Evolutionary conservation across 2,113 vertebrate genomes (phyloP), one percentile per base, ranked within the genome.

Genomic region (Origma solitaria): DNA sequence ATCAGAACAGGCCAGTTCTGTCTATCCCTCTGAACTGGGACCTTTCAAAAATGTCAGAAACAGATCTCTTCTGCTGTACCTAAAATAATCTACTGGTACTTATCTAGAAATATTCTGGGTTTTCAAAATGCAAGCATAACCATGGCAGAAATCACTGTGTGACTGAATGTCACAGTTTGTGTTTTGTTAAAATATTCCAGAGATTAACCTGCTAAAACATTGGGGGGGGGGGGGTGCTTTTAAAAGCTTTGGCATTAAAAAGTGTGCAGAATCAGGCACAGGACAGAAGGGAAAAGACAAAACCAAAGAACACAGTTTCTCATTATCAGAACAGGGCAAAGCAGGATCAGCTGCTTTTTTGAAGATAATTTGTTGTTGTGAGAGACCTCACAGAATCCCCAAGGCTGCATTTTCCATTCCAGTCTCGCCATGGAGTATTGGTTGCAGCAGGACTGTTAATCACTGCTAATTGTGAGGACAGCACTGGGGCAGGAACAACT

Each of bases 211-310:
- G 35, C 30, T 82, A 50, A 68, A 88, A 82, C 19, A 61, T 12
- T 60, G 33, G 11, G 8, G 10, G 7, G 14, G 47, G 3, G 35
- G 6, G 15, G 10, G 8, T 5, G 30, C 9, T 45, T 87, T 81
- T 50, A 42, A 68, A 90, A 86, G 27, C 37, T 88, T 65, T 72
- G 58, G 42, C 30, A n/a, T 44, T 69, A 86, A 35, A 76, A 86
- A 86, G 15, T 1, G 0, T 44, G 31, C 47, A 60, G 6, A 51
- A 72, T 30, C 0, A 0, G 24, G 49, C 58, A 64, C 14, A 54
- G 56, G 40, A 82, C 8, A 61, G 33, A 68, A 61, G 3, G 65
- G 24, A 35, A 89, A 35, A 75, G 11, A 42, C 30, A 62, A 73
- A 79, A 83, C 1, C 25, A 58, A 68, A 76, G 53, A 76, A 53